phyloP scores from a whole-genome alignment of 2,888 invertebrate species.

The Apamea epomidion region DNA sequence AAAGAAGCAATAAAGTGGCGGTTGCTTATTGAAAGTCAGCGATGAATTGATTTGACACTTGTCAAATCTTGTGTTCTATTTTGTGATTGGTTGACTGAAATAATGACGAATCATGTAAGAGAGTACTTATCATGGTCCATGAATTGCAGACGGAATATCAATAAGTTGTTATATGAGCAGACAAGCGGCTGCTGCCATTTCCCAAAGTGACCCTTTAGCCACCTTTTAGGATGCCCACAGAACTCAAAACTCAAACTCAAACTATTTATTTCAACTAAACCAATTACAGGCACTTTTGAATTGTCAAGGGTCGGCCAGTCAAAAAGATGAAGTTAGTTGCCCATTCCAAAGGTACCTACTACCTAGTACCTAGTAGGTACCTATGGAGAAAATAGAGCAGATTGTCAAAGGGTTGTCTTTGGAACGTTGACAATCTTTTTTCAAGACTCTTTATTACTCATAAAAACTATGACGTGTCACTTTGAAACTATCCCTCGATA shows the following conservation, averaged over 20 bases:
- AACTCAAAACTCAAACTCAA: too few species aligned
- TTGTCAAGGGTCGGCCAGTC: too few species aligned
- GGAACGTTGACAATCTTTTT: conserved; percentile 15
- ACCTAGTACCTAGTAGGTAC: too few species aligned
- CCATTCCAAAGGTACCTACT: too few species aligned
- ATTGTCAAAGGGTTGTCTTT: conserved; percentile 19
- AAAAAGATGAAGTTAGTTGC: too few species aligned
- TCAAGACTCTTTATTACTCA: conserved; percentile 28
- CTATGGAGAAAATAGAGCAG: too few species aligned
- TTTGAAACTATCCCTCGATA: conserved; percentile 34
- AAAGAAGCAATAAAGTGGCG: background rate
- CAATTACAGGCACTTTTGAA: too few species aligned
- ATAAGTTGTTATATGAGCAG: background rate
- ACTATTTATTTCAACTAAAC: too few species aligned
- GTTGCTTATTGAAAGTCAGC: background rate
- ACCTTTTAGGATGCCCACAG: background rate
- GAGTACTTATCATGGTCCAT: background rate
- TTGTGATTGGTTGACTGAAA: background rate
- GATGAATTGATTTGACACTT: background rate
- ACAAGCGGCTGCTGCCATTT: background rate
- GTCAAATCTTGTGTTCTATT: background rate
- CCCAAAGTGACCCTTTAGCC: background rate
- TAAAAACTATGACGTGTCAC: conserved; percentile 59
- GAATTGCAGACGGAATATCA: background rate
- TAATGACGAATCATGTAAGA: background rate